phyloP scores from a whole-genome alignment of 2,888 invertebrate species.

The Drosophila planitibia region DNA sequence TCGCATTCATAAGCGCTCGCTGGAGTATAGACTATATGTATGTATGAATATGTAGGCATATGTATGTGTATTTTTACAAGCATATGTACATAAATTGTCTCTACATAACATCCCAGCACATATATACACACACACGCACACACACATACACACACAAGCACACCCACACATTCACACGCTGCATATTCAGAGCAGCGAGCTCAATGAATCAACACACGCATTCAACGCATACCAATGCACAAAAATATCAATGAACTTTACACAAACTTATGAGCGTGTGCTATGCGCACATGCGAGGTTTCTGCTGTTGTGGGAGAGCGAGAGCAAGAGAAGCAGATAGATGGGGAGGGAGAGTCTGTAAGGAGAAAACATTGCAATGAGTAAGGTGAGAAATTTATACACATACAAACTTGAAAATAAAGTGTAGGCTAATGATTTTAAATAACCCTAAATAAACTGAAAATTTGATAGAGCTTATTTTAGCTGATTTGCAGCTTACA shows the following conservation, averaged over 20 bases:
- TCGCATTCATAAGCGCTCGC: conserved; percentile 52
- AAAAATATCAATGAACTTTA: conserved; percentile 84
- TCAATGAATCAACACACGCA: conserved; percentile 81
- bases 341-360: conserved; percentile 16
- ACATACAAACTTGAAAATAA: background rate
- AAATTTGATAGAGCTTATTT: background rate
- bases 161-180: conserved; percentile 6
- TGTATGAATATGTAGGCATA: conserved; percentile 1
- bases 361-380: conserved; percentile 21
- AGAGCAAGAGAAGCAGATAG: conserved; percentile 11
- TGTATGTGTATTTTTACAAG: conserved; percentile 5
- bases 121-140: conserved; percentile 5
- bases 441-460: background rate
- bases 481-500: no score
- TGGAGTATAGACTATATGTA: conserved; percentile 42
- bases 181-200: conserved; percentile 51
- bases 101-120: conserved; percentile 28
- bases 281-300: conserved; percentile 54
- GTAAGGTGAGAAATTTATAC: conserved; percentile 47
- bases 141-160: background rate
- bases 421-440: background rate
- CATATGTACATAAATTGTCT: conserved; percentile 13
- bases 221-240: conserved; percentile 72
- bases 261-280: conserved; percentile 62
- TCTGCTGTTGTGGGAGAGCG: conserved; percentile 52